Percentiles rank a stretch among this genome's conserved stretches.
These are phyloP conservation scores for Melanchra persicariae DNA, from an alignment of 2,888 invertebrate species.

Conservation along the genomic window DNA sequence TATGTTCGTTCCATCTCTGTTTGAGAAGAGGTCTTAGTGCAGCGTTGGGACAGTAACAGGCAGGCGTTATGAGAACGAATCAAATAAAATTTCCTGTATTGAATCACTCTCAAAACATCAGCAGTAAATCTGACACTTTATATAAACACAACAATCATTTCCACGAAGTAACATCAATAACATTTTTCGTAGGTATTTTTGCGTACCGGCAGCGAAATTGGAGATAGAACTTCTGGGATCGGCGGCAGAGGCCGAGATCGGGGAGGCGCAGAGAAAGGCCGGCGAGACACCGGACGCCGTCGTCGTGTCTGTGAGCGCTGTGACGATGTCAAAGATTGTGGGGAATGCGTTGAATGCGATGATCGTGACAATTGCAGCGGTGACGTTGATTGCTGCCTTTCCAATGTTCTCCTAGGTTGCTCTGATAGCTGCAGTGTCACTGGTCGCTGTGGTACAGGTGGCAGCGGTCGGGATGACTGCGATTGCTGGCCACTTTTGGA, in stretches of 20 bases:
- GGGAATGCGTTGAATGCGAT: neutral
- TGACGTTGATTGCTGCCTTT: neutral
- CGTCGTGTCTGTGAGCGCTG: too few species aligned
- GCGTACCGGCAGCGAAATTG: neutral
- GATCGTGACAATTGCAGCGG: neutral
- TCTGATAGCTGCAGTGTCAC: neutral
- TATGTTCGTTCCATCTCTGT: neutral
- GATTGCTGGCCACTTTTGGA: too few species aligned
- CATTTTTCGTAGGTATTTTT: neutral
- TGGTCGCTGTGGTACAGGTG: neutral
- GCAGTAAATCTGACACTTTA: neutral
- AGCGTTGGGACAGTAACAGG: neutral
- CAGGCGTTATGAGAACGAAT: neutral
- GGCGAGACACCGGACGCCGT: neutral
- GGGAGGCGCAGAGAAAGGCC: neutral
- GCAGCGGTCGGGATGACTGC: neutral
- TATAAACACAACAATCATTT: neutral
- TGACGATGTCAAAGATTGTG: neutral
- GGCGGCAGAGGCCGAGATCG: neutral
- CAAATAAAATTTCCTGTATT: neutral
- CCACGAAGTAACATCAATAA: neutral
- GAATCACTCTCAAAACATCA: neutral
- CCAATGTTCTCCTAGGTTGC: neutral
- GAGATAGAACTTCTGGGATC: neutral
- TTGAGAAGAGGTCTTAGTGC: neutral